Evolutionary conservation across 2,797 vertebrate genomes (phyloP), one percentile per base, ranked within the genome.

Genomic region (Gymnoscopelus braueri): DNA sequence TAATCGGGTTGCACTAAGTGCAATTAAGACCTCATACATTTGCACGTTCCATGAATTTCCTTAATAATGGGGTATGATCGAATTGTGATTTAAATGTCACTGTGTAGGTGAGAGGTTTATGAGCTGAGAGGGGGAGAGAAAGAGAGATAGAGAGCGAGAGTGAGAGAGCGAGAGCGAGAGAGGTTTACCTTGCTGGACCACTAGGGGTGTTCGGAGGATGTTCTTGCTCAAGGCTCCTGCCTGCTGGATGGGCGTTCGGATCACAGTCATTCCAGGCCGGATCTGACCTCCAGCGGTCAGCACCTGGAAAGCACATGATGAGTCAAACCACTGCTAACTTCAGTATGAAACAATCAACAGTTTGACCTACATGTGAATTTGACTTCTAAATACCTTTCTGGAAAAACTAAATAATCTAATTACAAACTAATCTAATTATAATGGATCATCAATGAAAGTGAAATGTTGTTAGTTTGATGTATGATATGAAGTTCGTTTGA

Each of bases 131-230:
- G 50, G 19, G 13, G 11, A 24, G 9, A 51, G n/a, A 59, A 0
- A 1, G 60, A 66, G 5, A 47, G 74, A 66, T 4, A 47, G 74
- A 62, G 77, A 5, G 14, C 23, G 23, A 63, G 12, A 49, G 5
- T 6, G 6, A 66, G 5, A 47, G 74, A 62, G 77, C 1, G 14
- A 54, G 23, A 63, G 12, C 26, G 5, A 66, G 5, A 47, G 74
- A 62, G 78, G 77, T 75, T 87, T 94, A 96, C 97, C 97, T 96
- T 97, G 97, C 51, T 99, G 98, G 72, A 99, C 95, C 87, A 99
- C 89, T 15, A 99, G 93, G 7, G 98, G 98, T 1, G 97, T 95
- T 53, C 96, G 92, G 48, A 98, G 94, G 78, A 98, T 94, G 2
- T 96, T 90, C 90, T 99, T 99, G 54, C 96, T 96, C 64, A 98